Evolutionary conservation across 1,140 invertebrate genomes (phyloP).

Genomic region (Tetragonula clypearis): DNA sequence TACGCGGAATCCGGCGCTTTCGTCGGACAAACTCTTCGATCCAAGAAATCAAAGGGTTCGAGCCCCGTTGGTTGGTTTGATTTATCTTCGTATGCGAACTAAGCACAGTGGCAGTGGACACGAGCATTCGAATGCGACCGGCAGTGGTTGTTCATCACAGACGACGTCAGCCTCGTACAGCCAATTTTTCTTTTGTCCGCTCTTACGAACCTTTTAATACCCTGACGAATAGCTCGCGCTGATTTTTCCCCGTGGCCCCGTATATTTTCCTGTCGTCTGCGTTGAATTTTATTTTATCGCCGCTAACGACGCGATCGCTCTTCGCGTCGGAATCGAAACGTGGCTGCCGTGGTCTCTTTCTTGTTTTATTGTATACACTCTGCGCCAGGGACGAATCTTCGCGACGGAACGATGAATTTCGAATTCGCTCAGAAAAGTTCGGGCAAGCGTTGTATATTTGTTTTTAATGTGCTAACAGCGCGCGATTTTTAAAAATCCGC

Average conservation of each 20-base stretch:
- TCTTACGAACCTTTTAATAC: constrained; percentile 55
- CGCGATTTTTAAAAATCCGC: too few relatives aligned
- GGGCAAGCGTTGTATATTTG: too few relatives aligned
- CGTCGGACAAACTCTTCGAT: not conserved
- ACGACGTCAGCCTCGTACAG: constrained; percentile 26
- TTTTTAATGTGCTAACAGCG: too few relatives aligned
- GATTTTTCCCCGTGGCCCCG: constrained; percentile 38
- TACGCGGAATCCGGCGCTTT: too few relatives aligned
- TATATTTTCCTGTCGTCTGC: constrained; percentile 15
- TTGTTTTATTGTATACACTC: too few relatives aligned
- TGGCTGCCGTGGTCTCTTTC: too few relatives aligned
- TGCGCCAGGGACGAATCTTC: too few relatives aligned
- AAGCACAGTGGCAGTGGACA: not conserved
- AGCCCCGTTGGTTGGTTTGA: not conserved
- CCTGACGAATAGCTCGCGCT: constrained; percentile 55
- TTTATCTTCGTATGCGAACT: constrained; percentile 17
- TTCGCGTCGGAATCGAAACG: too few relatives aligned
- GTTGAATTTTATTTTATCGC: constrained; percentile 28
- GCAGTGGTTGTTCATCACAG: constrained; percentile 51
- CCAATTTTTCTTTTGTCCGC: constrained; percentile 60
- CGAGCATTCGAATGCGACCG: constrained; percentile 16
- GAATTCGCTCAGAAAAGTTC: too few relatives aligned
- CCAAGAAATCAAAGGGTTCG: not conserved
- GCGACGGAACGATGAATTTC: not conserved
- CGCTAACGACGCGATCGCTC: not conserved